Evolutionary conservation across 2,888 invertebrate genomes (phyloP).

Genomic region (Oligia fasciuncula): DNA sequence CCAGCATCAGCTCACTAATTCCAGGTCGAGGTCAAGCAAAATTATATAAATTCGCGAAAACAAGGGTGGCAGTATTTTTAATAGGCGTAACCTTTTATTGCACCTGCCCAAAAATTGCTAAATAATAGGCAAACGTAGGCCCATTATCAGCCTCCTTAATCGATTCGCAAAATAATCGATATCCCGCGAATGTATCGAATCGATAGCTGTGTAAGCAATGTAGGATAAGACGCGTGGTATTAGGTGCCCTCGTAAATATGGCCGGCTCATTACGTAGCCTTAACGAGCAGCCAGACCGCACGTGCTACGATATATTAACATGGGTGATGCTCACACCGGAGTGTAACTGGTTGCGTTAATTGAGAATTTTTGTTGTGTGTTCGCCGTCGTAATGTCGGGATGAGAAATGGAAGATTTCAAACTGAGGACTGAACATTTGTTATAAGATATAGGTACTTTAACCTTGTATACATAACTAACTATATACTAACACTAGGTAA

Average conservation of each 20-base stretch:
- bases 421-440: too few relatives aligned
- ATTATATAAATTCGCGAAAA: neutral
- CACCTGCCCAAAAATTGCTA: neutral
- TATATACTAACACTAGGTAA: too few relatives aligned
- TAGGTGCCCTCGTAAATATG: constrained; percentile 82
- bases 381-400: neutral
- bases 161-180: constrained; percentile 54
- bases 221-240: constrained; percentile 60
- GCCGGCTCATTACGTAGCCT: constrained; percentile 80
- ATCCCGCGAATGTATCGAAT: constrained; percentile 29
- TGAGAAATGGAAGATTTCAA: neutral
- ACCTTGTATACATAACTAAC: too few relatives aligned
- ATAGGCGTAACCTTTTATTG: neutral
- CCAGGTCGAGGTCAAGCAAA: neutral
- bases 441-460: too few relatives aligned
- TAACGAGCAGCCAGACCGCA: constrained; percentile 80
- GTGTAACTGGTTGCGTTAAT: constrained; percentile 10
- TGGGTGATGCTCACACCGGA: constrained; percentile 66
- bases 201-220: constrained; percentile 52
- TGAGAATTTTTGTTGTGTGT: neutral
- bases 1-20: neutral
- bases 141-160: neutral
- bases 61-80: neutral
- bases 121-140: neutral
- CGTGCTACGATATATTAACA: constrained; percentile 77